Evolutionary conservation across 2,888 invertebrate species (phyloP), one percentile per base, ranked within the genome.

Genomic region (Lordiphosa fenestrarum): DNA sequence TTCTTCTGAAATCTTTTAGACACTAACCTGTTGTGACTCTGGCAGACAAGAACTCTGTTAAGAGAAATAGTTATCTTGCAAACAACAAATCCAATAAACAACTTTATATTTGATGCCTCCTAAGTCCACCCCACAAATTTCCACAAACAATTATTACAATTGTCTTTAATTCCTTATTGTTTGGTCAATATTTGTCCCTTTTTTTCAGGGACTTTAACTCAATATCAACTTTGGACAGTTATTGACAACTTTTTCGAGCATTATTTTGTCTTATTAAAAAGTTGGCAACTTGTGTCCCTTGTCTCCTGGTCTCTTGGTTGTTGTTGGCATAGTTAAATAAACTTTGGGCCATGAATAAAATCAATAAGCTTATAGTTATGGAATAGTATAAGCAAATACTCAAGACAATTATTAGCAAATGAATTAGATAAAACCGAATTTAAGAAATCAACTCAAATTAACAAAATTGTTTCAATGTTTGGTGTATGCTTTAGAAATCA

Each of bases 211-310:
- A 12, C 21, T 39, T 47, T 53, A 39, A 25, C 25, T 25, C 12
- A 21, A 23, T 30, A 25, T 46, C 44, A 36, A 46, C 41, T 52
- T 53, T 39, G 30, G 50, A 62, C 52, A 54, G 33, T 44, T 51
- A 25, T 47, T 55, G 21, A 37, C 30, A 40, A 57, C 23, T 44
- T 37, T 50, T 54, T 6, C 40, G 12, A 44, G 38, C 48, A 57
- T 30, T 40, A 54, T 52, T 49, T 51, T 56, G 40, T 59, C 13
- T 46, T 21, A 47, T 54, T 50, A 54, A 25, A 42, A 46, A 59
- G 39, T 56, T 69, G 35, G 6, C 12, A 53, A 44, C 30, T 55
- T 53, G n/a, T 30, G 15, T 15, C n/a, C 12, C 3, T 6, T 15
- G 1, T 15, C 15, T 15, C 15, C 2, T 15, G 15, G n/a, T 42